Evolutionary conservation across 2,888 invertebrate genomes (phyloP).

Genomic region (Pseudococcus jackbeardsleyi): DNA sequence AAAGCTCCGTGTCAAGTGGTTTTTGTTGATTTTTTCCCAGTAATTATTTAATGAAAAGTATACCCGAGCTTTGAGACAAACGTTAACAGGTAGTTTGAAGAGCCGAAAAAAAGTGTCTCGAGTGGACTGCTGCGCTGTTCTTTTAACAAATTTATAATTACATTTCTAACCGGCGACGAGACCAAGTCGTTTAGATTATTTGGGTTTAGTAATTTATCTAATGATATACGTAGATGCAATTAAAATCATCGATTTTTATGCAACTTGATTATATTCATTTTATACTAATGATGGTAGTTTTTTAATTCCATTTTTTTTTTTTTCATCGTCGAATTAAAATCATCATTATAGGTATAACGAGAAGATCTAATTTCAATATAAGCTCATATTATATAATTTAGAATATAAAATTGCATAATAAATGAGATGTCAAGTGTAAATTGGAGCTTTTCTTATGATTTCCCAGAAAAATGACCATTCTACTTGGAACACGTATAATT

Average conservation of each 20-base stretch:
- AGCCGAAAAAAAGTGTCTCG: neutral
- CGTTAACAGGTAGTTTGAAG: conserved; percentile 16
- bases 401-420: too few species aligned
- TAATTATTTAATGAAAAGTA: conserved; percentile 24
- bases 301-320: neutral
- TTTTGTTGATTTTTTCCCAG: conserved; percentile 28
- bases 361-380: too few species aligned
- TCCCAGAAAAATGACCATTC: too few species aligned
- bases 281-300: neutral
- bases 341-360: too few species aligned
- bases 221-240: neutral
- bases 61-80: neutral
- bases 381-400: too few species aligned
- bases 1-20: conserved; percentile 1
- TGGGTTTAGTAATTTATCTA: neutral
- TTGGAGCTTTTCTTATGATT: too few species aligned
- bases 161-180: neutral
- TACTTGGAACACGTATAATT: too few species aligned
- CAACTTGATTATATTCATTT: neutral
- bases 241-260: neutral
- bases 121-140: neutral
- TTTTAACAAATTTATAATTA: neutral
- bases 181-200: neutral
- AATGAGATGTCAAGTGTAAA: too few species aligned
- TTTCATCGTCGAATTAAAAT: neutral